phyloP scores from a whole-genome alignment of 1,140 invertebrate species.

The Cecropterus lyciades region DNA sequence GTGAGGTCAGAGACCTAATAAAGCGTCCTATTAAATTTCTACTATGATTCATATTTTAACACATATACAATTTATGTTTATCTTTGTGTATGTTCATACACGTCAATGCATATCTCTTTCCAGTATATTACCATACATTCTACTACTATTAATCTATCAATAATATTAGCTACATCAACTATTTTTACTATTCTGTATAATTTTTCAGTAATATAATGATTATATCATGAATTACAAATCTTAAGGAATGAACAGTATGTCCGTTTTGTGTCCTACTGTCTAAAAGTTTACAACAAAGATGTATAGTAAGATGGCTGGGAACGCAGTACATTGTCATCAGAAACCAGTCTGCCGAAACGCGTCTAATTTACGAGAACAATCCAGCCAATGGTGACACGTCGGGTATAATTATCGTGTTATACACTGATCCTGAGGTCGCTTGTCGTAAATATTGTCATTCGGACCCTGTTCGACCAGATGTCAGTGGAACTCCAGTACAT shows the following conservation, averaged over 20 bases:
- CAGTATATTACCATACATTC: too few relatives aligned
- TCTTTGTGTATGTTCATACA: too few relatives aligned
- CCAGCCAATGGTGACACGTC: slow-evolving; percentile 19
- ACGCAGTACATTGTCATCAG: slow-evolving; percentile 33
- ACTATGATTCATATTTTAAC: too few relatives aligned
- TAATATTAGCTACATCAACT: too few relatives aligned
- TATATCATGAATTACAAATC: too few relatives aligned
- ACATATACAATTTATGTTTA: too few relatives aligned
- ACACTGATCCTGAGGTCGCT: slow-evolving; percentile 27
- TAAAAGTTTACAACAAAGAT: slow-evolving; percentile 26
- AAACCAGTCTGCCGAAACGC: slow-evolving; percentile 39
- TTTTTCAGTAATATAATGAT: too few relatives aligned
- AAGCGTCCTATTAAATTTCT: not conserved
- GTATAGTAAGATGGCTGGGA: slow-evolving; percentile 23
- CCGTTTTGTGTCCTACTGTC: not conserved
- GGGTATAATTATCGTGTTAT: slow-evolving; percentile 36
- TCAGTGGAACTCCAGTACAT: too few relatives aligned
- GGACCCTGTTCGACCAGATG: not conserved
- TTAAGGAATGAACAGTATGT: not conserved
- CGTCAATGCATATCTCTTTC: too few relatives aligned
- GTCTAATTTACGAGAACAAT: slow-evolving; percentile 42
- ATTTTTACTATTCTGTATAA: too few relatives aligned
- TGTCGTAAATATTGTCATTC: slow-evolving; percentile 21
- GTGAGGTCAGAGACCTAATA: slow-evolving; percentile 12
- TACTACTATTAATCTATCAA: too few relatives aligned